Evolutionary conservation across 1,140 invertebrate species (phyloP).

Genomic region (Drosophila asahinai): DNA sequence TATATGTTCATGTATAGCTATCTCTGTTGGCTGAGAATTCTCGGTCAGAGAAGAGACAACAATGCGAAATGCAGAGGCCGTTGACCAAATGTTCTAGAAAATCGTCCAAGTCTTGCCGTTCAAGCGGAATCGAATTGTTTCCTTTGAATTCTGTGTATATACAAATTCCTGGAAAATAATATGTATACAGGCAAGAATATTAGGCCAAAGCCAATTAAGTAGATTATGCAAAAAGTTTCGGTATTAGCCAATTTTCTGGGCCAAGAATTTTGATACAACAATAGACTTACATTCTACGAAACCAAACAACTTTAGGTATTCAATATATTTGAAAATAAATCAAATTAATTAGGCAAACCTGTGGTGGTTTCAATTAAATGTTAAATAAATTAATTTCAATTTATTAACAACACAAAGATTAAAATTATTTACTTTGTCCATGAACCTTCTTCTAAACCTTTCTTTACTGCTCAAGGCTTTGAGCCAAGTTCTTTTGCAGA

Average conservation of each 20-base stretch:
- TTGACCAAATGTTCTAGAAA: slow-evolving; percentile 49
- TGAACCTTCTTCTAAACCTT: neutral
- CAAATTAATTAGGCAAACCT: neutral
- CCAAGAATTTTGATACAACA: neutral
- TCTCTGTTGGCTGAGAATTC: slow-evolving; percentile 30
- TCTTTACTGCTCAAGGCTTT: neutral
- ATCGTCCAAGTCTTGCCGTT: slow-evolving; percentile 5
- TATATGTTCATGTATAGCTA: neutral
- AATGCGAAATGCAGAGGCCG: slow-evolving; percentile 25
- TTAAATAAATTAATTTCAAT: neutral
- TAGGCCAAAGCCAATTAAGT: neutral
- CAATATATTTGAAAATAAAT: neutral
- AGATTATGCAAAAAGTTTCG: neutral
- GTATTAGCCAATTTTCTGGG: neutral
- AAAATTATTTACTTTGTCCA: neutral
- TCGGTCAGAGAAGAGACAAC: slow-evolving; percentile 26
- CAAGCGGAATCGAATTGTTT: slow-evolving; percentile 6
- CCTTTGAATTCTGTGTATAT: neutral
- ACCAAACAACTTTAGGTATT: neutral
- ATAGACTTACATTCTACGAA: neutral
- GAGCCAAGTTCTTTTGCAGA: neutral
- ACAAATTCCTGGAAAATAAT: neutral
- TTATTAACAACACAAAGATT: neutral
- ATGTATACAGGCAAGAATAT: neutral
- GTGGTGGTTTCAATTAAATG: too few relatives aligned